These are phyloP conservation scores for Pseudomugil gertrudae DNA, from an alignment of 2,797 vertebrate genomes.

Conservation along the genomic window DNA sequence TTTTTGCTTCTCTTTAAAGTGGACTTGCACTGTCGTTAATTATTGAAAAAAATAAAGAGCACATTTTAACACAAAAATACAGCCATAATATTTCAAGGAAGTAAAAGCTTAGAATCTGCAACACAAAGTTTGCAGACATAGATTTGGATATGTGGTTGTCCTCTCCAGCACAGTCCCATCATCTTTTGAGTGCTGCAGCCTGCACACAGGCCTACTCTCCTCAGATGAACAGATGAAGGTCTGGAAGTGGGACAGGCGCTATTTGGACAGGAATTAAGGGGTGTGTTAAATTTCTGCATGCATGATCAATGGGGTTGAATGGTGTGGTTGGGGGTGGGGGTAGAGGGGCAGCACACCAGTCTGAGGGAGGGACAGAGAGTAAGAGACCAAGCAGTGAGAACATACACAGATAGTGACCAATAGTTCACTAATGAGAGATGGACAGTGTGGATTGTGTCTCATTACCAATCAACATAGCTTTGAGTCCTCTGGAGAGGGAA, in stretches of 20 bases:
- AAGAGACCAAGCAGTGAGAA: slow-evolving; percentile 41
- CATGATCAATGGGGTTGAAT: slow-evolving; percentile 94
- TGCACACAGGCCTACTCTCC: slow-evolving; percentile 61
- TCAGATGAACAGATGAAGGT: slow-evolving; percentile 80
- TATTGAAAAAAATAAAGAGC: not conserved
- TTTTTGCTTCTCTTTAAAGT: not conserved
- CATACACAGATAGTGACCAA: slow-evolving; percentile 71
- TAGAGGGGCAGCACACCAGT: slow-evolving; percentile 4
- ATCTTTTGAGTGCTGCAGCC: slow-evolving; percentile 23
- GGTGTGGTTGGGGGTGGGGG: slow-evolving; percentile 41
- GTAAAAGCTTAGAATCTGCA: slow-evolving; percentile 3
- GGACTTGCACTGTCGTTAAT: not conserved
- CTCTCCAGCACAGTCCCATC: slow-evolving; percentile 26
- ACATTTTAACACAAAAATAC: not conserved
- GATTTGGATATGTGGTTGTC: slow-evolving; percentile 39
- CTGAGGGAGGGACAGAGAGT: slow-evolving; percentile 44
- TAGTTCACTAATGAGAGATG: slow-evolving; percentile 87
- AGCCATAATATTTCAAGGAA: slow-evolving; percentile 2
- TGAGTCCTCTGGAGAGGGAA: slow-evolving; percentile 62
- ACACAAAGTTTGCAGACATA: slow-evolving; percentile 19
- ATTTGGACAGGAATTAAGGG: slow-evolving; percentile 91
- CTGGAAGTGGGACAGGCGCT: slow-evolving; percentile 75
- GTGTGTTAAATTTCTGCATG: slow-evolving; percentile 98
- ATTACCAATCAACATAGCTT: slow-evolving; percentile 73
- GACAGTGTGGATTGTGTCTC: slow-evolving; percentile 72